Evolutionary conservation across 2,797 vertebrate species (phyloP).

Genomic region (Pipistrellus pygmaeus): DNA sequence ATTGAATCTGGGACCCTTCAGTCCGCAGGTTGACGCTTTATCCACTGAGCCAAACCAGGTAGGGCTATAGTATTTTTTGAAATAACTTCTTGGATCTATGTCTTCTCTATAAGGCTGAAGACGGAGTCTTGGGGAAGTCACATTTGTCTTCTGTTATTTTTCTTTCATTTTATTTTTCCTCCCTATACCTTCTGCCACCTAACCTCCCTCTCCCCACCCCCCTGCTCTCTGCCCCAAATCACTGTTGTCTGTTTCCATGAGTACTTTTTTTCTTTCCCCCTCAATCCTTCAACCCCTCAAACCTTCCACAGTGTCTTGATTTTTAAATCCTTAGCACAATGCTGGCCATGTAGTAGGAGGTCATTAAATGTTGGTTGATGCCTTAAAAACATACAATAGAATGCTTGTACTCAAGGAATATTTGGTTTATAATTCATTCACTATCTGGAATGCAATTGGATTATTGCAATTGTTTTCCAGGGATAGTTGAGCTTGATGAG

Average conservation of each 20-base stretch:
- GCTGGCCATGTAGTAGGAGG: not conserved
- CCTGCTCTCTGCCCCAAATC: not conserved
- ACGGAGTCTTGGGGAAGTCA: not conserved
- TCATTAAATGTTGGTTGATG: constrained; percentile 25
- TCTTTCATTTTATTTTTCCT: not conserved
- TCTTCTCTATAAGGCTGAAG: not conserved
- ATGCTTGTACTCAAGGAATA: not conserved
- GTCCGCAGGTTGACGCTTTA: no score
- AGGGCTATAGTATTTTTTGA: not conserved
- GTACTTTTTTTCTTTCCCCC: not conserved
- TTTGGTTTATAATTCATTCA: constrained; percentile 10
- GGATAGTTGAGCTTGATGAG: not conserved
- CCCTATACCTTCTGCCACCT: not conserved
- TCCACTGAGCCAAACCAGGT: no score
- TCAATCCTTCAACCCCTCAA: not conserved
- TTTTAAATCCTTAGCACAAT: not conserved
- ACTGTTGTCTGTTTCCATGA: not conserved
- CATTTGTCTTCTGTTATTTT: not conserved
- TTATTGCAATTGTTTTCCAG: not conserved
- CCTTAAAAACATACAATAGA: not conserved
- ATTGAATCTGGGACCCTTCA: no score
- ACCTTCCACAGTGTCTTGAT: not conserved
- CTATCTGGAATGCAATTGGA: not conserved
- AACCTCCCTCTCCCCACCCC: not conserved
- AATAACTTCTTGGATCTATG: not conserved